Base-by-base conservation (phyloP, 37 sponge, comb jelly and placozoan genomes). In the Chondrosia reniformis region DNA sequence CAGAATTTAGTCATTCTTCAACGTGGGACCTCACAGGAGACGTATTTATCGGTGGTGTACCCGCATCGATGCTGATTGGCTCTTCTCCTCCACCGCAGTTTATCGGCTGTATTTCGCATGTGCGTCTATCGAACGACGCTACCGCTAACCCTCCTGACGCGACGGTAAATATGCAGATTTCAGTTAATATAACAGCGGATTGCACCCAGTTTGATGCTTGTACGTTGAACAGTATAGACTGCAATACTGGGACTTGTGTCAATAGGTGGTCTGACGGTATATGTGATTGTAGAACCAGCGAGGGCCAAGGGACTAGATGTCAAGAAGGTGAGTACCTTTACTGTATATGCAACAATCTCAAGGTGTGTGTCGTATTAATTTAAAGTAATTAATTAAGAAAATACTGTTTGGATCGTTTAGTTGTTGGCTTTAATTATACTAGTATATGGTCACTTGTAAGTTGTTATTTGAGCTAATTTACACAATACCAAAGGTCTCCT, bases 1-100 rank as follows among this genome's bases (percentile, higher is more conserved):
- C 4, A 56, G 9, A 8, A 3, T 38, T n/a, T 12, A 3, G 21
- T 8, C 40, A 34, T 6, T 36, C 39, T 6, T 25, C 24, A 69
- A 24, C 5, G 22, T 69, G 72, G 72, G 72, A 69, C 9, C 40
- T 69, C 43, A n/a, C 39, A 41, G 39, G 44, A 1, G 13, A 31
- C 24, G 43, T 69, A 1, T 69, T 43, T 34, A 19, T 69, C 10
- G 72, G 72, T 25, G 72, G 72, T n/a, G 41, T 69, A 17, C 72
- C 25, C 22, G 41, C 39, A 17, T 19, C 72, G 19, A 17, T 43
- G 43, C 41, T 69, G 40, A n/a, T n/a, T n/a, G n/a, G n/a, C n/a
- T 17, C 17, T 3, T 38, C 36, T 6, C 72, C 72, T 40, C n/a
- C 42, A 2, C 24, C 39, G 4, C 39, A 69, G 43, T 69, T 69